Conservation (phyloP, 2,888 invertebrate species). For the Harmothoe impar region DNA sequence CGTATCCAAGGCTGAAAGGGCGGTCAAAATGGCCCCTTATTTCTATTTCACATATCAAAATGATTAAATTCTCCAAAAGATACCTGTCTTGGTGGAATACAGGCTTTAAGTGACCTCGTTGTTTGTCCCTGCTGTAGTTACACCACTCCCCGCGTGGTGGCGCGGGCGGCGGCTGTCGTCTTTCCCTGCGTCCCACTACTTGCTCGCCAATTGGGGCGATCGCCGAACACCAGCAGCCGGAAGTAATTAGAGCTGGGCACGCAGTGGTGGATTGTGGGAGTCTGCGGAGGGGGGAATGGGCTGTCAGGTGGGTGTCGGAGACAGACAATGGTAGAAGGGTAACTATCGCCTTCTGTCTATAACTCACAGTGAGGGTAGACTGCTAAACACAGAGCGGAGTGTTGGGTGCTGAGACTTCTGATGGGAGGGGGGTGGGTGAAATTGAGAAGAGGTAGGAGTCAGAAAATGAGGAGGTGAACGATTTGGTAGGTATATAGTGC, state of each 20-base stretch:
- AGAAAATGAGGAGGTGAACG: not conserved
- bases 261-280: conserved; percentile 25
- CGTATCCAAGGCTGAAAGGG: no score
- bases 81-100: no score
- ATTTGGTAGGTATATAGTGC: not conserved
- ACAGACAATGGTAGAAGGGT: not conserved
- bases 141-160: not conserved
- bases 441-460: not conserved
- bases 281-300: not conserved
- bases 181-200: conserved; percentile 20
- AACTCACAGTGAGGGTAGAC: not conserved
- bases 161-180: not conserved
- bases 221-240: conserved; percentile 52
- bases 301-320: not conserved
- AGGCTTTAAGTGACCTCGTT: no score
- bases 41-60: no score
- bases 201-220: conserved; percentile 40
- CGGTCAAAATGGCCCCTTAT: no score
- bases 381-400: no score
- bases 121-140: conserved; percentile 17
- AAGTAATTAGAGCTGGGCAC: conserved; percentile 50
- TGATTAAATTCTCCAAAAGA: no score
- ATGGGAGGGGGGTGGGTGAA: not conserved
- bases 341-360: not conserved
- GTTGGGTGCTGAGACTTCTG: no score